A percentile compares a stretch with the other conserved stretches of the same genome.
Evolutionary conservation across 1,140 invertebrate genomes (phyloP).

Genomic region (Hylyphantes graminicola): DNA sequence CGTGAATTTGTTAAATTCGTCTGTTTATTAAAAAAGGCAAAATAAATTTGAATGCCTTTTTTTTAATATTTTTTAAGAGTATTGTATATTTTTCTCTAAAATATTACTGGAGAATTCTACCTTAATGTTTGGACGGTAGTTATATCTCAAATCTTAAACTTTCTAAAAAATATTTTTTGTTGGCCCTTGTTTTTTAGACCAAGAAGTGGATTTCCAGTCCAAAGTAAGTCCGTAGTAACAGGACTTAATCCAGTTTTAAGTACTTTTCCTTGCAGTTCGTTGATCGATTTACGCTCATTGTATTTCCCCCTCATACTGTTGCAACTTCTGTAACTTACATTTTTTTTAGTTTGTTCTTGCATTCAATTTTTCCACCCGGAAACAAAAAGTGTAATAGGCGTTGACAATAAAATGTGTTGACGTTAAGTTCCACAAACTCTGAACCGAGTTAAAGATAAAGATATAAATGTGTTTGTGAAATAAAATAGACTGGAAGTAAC

Average conservation of each 20-base stretch:
- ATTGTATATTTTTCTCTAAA: no score
- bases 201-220: background rate
- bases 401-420: slow-evolving; percentile 56
- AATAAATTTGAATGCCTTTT: no score
- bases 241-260: slow-evolving; percentile 57
- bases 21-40: no score
- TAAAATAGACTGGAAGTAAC: no score
- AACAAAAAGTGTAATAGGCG: slow-evolving; percentile 23
- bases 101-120: no score
- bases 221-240: background rate
- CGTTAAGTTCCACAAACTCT: slow-evolving; percentile 3
- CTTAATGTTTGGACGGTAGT: no score
- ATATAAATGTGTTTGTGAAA: no score
- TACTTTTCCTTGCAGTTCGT: slow-evolving; percentile 27
- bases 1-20: no score
- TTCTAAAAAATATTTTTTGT: no score
- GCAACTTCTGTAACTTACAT: background rate
- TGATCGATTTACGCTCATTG: slow-evolving; percentile 51
- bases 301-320: slow-evolving; percentile 21
- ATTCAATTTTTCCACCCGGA: slow-evolving; percentile 21
- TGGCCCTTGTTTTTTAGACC: no score
- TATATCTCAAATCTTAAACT: no score
- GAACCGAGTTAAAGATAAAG: background rate
- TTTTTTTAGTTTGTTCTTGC: background rate
- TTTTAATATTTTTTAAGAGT: no score